Base-by-base conservation (phyloP, 2,888 invertebrate species). In the Cremastinae sp. region DNA sequence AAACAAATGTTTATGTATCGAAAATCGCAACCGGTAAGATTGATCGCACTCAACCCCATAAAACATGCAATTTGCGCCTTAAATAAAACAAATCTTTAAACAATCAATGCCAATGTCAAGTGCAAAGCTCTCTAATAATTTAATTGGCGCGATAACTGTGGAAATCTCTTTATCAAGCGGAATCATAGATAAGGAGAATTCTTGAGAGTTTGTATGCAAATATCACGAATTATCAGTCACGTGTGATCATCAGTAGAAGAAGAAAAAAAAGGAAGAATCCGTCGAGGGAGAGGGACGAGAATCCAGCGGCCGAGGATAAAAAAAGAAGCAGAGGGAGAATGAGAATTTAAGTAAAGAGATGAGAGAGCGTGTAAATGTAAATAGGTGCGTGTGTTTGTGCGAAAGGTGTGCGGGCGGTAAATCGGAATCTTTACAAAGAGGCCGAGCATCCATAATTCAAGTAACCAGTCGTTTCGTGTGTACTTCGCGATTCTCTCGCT, bases 371-470 rank as follows among this genome's bases (percentile, higher is more conserved):
- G 10, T 47, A 7, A 35, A 35, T 61, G 18, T 41, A 18, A 3
- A 28, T 49, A 16, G 45, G 58, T 45, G 41, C 14, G 59, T 20
- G 37, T 7, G 61, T 51, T 58, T 72, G 71, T 55, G 55, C 74
- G 66, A 77, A 77, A 70, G 72, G 74, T 76, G 71, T 77, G 77
- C 75, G 78, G 74, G 66, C 66, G 65, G 75, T 80, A 78, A 76
- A 78, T 78, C 82, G 83, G 80, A 61, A 74, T 79, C 85, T 73
- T 83, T 83, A 85, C 85, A 86, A 85, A 86, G 86, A 82, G 81
- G 71, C 80, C 75, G 83, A 83, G 82, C 86, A 86, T 86, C 87
- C 87, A 86, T 87, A 87, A 87, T 87, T 87, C 87, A 87, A 87
- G 84, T 85, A 85, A 86, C 86, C 84, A 81, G 82, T 82, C 82